Percentiles rank a stretch among this genome's conserved stretches.
Evolutionary conservation across 2,113 vertebrate species (phyloP).

Genomic region (Phodopus roborovskii): DNA sequence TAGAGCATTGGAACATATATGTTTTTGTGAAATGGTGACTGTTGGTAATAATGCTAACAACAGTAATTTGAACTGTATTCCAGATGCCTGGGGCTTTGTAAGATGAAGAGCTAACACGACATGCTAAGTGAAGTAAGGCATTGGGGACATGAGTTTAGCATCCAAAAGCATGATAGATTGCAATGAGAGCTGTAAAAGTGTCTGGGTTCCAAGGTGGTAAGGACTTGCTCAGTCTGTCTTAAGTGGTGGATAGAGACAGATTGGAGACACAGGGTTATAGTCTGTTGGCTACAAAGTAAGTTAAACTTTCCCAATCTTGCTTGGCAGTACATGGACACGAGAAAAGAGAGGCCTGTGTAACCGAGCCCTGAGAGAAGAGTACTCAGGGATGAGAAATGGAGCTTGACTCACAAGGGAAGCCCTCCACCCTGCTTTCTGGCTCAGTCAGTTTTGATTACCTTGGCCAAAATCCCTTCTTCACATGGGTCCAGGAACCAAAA

Average conservation of each 20-base stretch:
- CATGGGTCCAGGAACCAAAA: neutral
- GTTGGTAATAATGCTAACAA: neutral
- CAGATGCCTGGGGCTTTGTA: neutral
- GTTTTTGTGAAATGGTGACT: neutral
- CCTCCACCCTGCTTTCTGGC: constrained; percentile 27
- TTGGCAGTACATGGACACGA: neutral
- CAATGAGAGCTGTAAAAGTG: neutral
- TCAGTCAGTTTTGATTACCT: constrained; percentile 55
- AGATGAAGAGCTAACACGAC: neutral
- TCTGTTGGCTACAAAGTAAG: neutral
- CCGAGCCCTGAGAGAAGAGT: neutral
- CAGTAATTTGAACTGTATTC: neutral
- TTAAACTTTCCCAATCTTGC: neutral
- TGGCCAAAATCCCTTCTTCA: constrained; percentile 46
- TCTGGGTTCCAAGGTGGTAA: neutral
- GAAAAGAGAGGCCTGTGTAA: neutral
- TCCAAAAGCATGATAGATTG: neutral
- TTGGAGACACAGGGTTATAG: neutral
- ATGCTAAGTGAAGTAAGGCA: neutral
- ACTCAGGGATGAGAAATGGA: neutral
- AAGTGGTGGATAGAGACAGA: neutral
- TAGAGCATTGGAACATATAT: neutral
- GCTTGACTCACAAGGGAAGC: neutral
- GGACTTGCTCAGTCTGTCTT: neutral
- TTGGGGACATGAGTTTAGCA: neutral